Conservation (phyloP, 1,140 invertebrate genomes). For the Papilio polyxenes region DNA sequence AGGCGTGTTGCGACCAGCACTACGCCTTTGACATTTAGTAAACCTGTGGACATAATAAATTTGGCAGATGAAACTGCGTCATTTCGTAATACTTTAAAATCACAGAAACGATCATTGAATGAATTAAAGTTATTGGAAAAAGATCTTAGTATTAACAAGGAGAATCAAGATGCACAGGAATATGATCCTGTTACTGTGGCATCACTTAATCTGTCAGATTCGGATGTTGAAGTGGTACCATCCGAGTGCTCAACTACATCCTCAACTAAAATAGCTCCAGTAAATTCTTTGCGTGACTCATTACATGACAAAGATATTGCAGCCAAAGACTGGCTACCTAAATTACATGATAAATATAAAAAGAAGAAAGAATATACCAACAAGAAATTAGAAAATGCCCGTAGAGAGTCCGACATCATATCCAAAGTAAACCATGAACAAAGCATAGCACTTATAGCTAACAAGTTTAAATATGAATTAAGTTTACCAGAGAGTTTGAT, state of each 20-base stretch:
- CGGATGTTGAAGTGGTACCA: constrained; percentile 71
- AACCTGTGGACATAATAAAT: constrained; percentile 57
- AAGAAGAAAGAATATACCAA: constrained; percentile 68
- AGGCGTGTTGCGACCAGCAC: constrained; percentile 55
- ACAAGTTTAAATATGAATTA: constrained; percentile 73
- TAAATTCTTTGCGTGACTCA: constrained; percentile 69
- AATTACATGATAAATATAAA: constrained; percentile 71
- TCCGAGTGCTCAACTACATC: constrained; percentile 74
- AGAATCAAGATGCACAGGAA: constrained; percentile 60
- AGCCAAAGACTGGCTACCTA: constrained; percentile 65
- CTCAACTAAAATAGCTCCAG: constrained; percentile 64
- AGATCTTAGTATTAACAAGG: constrained; percentile 54
- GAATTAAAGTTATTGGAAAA: constrained; percentile 67
- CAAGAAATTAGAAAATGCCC: constrained; percentile 67
- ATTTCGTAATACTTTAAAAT: constrained; percentile 60
- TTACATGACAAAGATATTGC: constrained; percentile 60
- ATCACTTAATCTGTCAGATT: constrained; percentile 77
- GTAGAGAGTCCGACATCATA: constrained; percentile 70
- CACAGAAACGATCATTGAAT: constrained; percentile 65
- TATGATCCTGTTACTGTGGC: constrained; percentile 75
- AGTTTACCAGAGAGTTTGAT: constrained; percentile 73
- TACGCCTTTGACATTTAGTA: constrained; percentile 51
- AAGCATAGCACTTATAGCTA: constrained; percentile 67
- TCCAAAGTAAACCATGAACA: constrained; percentile 75
- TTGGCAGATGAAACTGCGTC: constrained; percentile 67